Percentiles rank a stretch among this genome's conserved stretches.
These are phyloP conservation scores for Tetraneura akinire DNA, from an alignment of 1,140 invertebrate genomes.

Conservation along the genomic window DNA sequence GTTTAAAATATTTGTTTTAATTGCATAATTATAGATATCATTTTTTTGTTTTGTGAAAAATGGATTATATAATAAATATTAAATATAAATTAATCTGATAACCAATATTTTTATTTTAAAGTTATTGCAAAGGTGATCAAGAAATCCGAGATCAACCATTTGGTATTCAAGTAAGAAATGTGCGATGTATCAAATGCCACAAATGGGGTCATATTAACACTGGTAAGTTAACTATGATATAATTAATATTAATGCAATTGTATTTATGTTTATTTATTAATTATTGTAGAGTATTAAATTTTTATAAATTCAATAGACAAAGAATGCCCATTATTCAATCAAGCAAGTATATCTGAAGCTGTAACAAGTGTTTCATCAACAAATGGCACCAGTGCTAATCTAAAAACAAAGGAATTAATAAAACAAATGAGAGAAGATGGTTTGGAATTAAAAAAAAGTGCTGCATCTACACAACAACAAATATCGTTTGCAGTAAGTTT, in stretches of 20 bases:
- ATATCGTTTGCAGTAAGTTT: conserved; percentile 59
- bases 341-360: conserved; percentile 67
- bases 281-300: not conserved
- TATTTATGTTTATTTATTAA: not conserved
- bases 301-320: conserved; percentile 66
- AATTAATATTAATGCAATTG: no score
- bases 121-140: conserved; percentile 92
- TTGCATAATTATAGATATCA: no score
- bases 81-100: no score
- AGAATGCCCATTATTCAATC: conserved; percentile 91
- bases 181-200: conserved; percentile 97
- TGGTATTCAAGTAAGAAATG: conserved; percentile 96
- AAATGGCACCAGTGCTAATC: conserved; percentile 63
- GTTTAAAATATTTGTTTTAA: no score
- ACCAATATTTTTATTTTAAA: conserved; percentile 58
- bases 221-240: conserved; percentile 63
- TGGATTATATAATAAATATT: no score
- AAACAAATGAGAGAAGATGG: conserved; percentile 92
- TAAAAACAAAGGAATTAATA: conserved; percentile 65
- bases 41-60: no score
- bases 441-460: conserved; percentile 80
- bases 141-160: conserved; percentile 98
- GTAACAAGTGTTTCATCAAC: conserved; percentile 64
- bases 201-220: conserved; percentile 99
- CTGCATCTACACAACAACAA: conserved; percentile 67